Conservation (phyloP, 2,888 invertebrate genomes). For the Synergus japonicus region DNA sequence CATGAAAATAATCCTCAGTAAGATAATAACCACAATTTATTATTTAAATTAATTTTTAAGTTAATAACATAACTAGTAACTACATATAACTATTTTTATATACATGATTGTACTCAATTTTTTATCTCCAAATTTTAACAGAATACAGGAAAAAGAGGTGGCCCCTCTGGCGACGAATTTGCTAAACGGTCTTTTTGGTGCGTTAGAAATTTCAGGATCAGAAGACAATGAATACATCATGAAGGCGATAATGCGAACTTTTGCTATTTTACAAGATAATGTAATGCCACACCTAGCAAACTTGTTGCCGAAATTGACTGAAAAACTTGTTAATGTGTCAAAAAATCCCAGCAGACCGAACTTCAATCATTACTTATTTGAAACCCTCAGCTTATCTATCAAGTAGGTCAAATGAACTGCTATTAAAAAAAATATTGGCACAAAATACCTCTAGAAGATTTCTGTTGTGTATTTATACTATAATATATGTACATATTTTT, state of each 20-base stretch:
- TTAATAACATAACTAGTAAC: not conserved
- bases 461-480: not conserved
- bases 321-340: conserved; percentile 89
- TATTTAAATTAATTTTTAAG: conserved; percentile 6
- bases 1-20: conserved; percentile 80
- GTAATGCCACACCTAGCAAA: conserved; percentile 88
- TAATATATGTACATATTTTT: conserved; percentile 8
- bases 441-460: no score
- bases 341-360: conserved; percentile 98
- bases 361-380: conserved; percentile 99
- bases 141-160: conserved; percentile 82
- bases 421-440: no score
- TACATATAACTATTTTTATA: no score
- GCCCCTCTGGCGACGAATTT: conserved; percentile 84
- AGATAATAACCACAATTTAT: conserved; percentile 62
- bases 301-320: conserved; percentile 91
- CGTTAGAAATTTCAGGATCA: conserved; percentile 85
- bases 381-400: conserved; percentile 93
- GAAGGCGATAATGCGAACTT: conserved; percentile 97
- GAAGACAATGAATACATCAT: conserved; percentile 98
- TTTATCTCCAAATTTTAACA: conserved; percentile 61
- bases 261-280: conserved; percentile 88
- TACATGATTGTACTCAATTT: not conserved
- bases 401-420: conserved; percentile 80
- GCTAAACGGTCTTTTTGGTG: conserved; percentile 87